Conservation (phyloP, 2,797 vertebrate species). For the Clamator glandarius region DNA sequence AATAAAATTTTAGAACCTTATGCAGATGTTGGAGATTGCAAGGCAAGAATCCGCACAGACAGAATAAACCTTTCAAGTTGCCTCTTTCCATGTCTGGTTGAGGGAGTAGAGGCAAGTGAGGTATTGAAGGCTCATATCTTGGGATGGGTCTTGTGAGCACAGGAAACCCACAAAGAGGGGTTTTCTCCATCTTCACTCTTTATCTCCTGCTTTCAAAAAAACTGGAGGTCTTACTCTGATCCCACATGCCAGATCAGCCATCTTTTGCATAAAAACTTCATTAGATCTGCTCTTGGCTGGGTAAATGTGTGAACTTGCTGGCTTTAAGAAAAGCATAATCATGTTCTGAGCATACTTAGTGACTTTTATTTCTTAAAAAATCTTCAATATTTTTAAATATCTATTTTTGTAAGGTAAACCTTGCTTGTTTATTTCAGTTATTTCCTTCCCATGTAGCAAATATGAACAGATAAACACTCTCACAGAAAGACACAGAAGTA, state of each 20-base stretch:
- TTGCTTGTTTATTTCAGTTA: not conserved
- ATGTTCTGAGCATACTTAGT: not conserved
- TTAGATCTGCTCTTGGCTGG: not conserved
- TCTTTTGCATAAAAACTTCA: not conserved
- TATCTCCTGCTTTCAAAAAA: not conserved
- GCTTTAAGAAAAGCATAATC: not conserved
- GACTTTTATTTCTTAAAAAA: not conserved
- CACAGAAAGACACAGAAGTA: not conserved
- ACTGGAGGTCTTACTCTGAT: not conserved
- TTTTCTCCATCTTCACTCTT: not conserved
- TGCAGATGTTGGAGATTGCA: not conserved
- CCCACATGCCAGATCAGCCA: not conserved
- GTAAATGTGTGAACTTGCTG: not conserved
- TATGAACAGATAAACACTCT: not conserved
- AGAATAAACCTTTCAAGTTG: not conserved
- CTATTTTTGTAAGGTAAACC: not conserved
- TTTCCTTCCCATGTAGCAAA: not conserved
- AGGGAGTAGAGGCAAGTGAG: not conserved
- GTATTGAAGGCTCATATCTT: not conserved
- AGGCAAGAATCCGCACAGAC: not conserved
- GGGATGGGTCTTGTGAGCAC: not conserved
- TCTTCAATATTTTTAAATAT: not conserved
- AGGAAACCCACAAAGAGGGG: not conserved
- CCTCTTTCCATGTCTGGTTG: not conserved
- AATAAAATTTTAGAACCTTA: not conserved